Evolutionary conservation across 2,888 invertebrate species (phyloP).

Genomic region (Tethea ocularis): DNA sequence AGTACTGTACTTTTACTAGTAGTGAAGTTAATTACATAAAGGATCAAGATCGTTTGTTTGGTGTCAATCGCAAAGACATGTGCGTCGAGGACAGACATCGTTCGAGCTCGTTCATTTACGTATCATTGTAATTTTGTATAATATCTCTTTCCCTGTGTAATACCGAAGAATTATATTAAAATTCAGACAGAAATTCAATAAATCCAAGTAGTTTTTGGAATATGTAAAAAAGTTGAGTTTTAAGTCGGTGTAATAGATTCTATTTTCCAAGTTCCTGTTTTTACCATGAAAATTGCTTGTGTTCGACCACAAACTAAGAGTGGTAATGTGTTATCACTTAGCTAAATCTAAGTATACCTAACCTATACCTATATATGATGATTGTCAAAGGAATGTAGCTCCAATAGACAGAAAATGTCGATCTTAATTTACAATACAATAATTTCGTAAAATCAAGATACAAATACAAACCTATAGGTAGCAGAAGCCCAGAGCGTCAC

Average conservation of each 20-base stretch:
- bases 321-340: no score
- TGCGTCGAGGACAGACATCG: constrained; percentile 66
- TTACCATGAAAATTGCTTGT: no score
- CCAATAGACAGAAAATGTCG: no score
- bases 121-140: constrained; percentile 68
- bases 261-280: no score
- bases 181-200: neutral
- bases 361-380: no score
- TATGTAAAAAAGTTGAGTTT: neutral
- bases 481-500: constrained; percentile 26
- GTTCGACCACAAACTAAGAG: no score
- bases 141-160: constrained; percentile 41
- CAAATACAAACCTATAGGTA: neutral
- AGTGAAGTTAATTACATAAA: constrained; percentile 20
- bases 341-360: no score
- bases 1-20: neutral
- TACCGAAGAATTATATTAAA: constrained; percentile 40
- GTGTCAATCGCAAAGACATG: constrained; percentile 54
- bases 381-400: no score
- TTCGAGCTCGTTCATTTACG: constrained; percentile 68
- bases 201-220: neutral
- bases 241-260: no score
- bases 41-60: constrained; percentile 48
- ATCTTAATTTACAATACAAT: neutral
- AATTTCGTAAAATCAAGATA: neutral